Conservation (phyloP, 2,113 vertebrate species). For the Cephalopterus ornatus region DNA sequence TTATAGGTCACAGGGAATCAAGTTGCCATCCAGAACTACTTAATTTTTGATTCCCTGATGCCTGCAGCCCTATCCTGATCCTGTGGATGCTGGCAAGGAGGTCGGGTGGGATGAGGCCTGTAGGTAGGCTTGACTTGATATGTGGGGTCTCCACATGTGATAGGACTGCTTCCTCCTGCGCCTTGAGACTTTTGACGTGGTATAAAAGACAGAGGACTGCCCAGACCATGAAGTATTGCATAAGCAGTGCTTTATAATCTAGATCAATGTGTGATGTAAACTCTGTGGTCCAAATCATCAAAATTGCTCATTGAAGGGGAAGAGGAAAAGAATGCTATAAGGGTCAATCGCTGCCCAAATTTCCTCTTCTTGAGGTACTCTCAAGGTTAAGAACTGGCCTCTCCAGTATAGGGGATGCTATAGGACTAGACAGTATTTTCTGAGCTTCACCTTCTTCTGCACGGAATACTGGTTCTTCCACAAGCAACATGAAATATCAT, state of each 20-base stretch:
- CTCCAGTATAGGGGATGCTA: not conserved
- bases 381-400: not conserved
- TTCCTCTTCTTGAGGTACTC: not conserved
- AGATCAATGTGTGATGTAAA: not conserved
- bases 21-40: not conserved
- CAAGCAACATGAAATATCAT: not conserved
- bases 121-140: not conserved
- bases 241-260: not conserved
- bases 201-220: not conserved
- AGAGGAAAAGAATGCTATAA: not conserved
- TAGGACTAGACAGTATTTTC: not conserved
- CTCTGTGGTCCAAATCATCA: not conserved
- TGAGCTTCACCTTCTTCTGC: not conserved
- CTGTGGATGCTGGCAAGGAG: not conserved
- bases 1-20: not conserved
- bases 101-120: not conserved
- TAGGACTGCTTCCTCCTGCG: not conserved
- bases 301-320: not conserved
- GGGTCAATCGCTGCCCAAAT: accelerated
- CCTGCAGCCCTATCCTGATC: not conserved
- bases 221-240: not conserved
- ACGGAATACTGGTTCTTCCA: not conserved
- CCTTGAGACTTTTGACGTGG: not conserved
- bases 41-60: not conserved
- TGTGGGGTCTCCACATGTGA: not conserved